Evolutionary conservation across 2,888 invertebrate species (phyloP).

Genomic region (Branchinecta sandiegonensis): DNA sequence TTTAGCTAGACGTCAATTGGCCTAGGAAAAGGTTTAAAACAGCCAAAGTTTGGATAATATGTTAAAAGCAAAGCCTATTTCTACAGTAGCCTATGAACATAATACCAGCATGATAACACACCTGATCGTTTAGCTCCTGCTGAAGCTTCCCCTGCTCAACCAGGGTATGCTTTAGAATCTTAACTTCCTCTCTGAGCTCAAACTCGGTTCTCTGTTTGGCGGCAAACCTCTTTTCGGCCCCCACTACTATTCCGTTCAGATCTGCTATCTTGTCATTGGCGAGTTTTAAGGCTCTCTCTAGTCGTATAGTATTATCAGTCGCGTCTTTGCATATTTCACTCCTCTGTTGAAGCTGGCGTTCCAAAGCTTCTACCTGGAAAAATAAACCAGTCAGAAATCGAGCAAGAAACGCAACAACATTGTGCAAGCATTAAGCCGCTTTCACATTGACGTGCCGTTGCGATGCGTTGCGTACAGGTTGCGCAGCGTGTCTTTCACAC

Average conservation of each 20-base stretch:
- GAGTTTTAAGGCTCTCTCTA: neutral
- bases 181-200: conserved; percentile 7
- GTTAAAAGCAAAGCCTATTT: too few relatives aligned
- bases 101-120: neutral
- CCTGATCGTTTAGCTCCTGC: neutral
- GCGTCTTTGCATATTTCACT: neutral
- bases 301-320: neutral
- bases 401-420: too few relatives aligned
- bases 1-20: too few relatives aligned
- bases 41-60: too few relatives aligned
- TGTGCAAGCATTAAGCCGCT: too few relatives aligned
- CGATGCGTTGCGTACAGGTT: too few relatives aligned
- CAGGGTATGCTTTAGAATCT: neutral
- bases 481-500: too few relatives aligned
- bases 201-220: neutral
- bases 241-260: neutral
- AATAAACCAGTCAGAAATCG: neutral
- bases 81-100: too few relatives aligned
- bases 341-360: neutral
- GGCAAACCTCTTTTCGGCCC: neutral
- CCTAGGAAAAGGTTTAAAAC: too few relatives aligned
- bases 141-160: conserved; percentile 6
- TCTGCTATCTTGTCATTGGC: conserved; percentile 10
- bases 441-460: too few relatives aligned
- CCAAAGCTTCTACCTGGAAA: neutral